These are phyloP conservation scores for Lasioglossum oenotherae DNA, from an alignment of 2,888 invertebrate genomes.

Conservation along the genomic window DNA sequence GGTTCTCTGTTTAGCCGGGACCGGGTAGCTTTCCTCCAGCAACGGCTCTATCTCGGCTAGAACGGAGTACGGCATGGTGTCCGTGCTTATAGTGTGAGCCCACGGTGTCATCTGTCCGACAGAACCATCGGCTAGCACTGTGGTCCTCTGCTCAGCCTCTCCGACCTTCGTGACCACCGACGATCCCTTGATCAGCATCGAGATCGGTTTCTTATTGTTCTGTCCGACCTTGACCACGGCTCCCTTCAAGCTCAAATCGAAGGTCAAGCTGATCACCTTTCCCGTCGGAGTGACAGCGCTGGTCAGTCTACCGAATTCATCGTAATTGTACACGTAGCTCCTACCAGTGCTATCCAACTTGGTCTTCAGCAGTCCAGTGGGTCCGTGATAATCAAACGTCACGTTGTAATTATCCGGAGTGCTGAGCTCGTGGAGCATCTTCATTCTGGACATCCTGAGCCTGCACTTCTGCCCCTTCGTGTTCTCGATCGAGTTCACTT, in stretches of 20 bases:
- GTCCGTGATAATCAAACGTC: slow-evolving; percentile 96
- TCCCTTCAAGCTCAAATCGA: slow-evolving; percentile 95
- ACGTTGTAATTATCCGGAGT: slow-evolving; percentile 97
- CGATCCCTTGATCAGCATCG: slow-evolving; percentile 94
- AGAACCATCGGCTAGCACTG: slow-evolving; percentile 92
- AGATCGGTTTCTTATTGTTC: slow-evolving; percentile 92
- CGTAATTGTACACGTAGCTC: slow-evolving; percentile 97
- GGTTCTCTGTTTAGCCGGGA: slow-evolving; percentile 95
- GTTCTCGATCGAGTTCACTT: slow-evolving; percentile 97
- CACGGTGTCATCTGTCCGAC: slow-evolving; percentile 93
- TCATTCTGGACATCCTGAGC: slow-evolving; percentile 95
- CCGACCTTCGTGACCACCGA: slow-evolving; percentile 93
- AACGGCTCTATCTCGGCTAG: slow-evolving; percentile 95
- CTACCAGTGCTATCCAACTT: slow-evolving; percentile 95
- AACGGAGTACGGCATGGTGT: slow-evolving; percentile 95
- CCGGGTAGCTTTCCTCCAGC: slow-evolving; percentile 95
- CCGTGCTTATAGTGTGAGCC: slow-evolving; percentile 95
- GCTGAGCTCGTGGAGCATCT: slow-evolving; percentile 94
- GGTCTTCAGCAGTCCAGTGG: slow-evolving; percentile 94
- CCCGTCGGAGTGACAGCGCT: slow-evolving; percentile 98
- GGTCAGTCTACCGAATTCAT: slow-evolving; percentile 96
- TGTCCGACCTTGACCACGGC: slow-evolving; percentile 94
- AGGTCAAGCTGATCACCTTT: slow-evolving; percentile 93
- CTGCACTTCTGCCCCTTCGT: slow-evolving; percentile 96
- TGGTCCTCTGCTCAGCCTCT: slow-evolving; percentile 92